Percentiles rank a stretch among this genome's conserved stretches.
Evolutionary conservation across 2,113 vertebrate species (phyloP).

Genomic region (Syrmaticus mikado): DNA sequence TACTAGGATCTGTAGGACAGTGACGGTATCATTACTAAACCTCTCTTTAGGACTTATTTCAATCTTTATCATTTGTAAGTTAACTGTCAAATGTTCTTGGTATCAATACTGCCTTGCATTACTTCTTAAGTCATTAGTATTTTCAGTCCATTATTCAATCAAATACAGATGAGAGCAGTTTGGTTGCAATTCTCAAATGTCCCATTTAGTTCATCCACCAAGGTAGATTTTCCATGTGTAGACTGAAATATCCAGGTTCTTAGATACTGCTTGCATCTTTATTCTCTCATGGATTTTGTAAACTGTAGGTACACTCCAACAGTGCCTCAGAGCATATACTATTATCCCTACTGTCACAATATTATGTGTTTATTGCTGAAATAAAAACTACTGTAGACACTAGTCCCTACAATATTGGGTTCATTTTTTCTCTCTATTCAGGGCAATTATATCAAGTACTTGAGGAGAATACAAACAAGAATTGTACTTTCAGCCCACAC

Average conservation of each 20-base stretch:
- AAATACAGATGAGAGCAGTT: background rate
- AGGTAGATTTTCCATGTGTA: background rate
- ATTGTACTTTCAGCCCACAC: background rate
- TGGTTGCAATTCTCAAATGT: background rate
- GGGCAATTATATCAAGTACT: background rate
- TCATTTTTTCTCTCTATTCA: background rate
- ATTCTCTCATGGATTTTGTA: background rate
- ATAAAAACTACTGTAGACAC: background rate
- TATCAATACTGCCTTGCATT: background rate
- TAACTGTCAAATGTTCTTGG: background rate
- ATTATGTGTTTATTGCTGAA: background rate
- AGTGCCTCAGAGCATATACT: background rate
- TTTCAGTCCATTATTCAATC: background rate
- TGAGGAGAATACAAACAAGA: background rate
- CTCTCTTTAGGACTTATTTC: background rate
- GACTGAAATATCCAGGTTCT: background rate
- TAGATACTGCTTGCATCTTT: background rate
- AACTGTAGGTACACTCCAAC: background rate
- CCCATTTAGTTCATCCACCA: background rate
- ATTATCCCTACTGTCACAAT: background rate
- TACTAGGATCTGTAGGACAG: background rate
- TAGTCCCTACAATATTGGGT: background rate
- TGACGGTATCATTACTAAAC: background rate
- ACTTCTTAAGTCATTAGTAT: background rate
- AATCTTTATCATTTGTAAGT: background rate